Conservation (phyloP, 2,888 invertebrate species). For the Mythimna impura region DNA sequence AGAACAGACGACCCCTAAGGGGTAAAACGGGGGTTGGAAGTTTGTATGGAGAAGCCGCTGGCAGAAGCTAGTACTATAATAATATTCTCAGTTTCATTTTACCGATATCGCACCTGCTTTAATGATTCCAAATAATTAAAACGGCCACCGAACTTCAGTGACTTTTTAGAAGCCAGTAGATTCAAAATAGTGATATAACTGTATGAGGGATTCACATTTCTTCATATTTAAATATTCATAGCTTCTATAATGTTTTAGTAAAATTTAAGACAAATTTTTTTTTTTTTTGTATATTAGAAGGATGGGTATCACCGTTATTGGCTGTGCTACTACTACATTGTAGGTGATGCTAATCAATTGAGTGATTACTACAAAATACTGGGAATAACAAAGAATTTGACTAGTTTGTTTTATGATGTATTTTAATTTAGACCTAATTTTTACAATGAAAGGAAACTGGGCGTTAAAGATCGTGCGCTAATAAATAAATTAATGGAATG, state of each 20-base stretch:
- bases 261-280: slow-evolving; percentile 28
- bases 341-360: slow-evolving; percentile 61
- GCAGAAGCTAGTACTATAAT: too few relatives aligned
- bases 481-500: slow-evolving; percentile 36
- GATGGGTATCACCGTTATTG: slow-evolving; percentile 26
- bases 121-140: too few relatives aligned
- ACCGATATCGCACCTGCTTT: too few relatives aligned
- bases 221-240: slow-evolving; percentile 12
- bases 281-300: slow-evolving; percentile 16
- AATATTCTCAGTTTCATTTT: too few relatives aligned
- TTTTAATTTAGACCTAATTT: slow-evolving; percentile 50
- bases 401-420: slow-evolving; percentile 48
- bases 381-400: slow-evolving; percentile 40
- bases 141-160: too few relatives aligned
- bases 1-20: too few relatives aligned
- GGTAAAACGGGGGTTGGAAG: too few relatives aligned
- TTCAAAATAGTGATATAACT: too few relatives aligned
- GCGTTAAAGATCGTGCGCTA: slow-evolving; percentile 44
- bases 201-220: not conserved
- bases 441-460: slow-evolving; percentile 31
- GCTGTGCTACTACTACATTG: slow-evolving; percentile 48
- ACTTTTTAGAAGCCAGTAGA: too few relatives aligned
- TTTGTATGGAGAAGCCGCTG: too few relatives aligned
- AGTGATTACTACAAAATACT: slow-evolving; percentile 50
- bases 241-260: slow-evolving; percentile 52